A percentile compares a stretch with the other conserved stretches of the same genome.
Evolutionary conservation across 2,888 invertebrate species (phyloP).

Genomic region (Steromphala cineraria): DNA sequence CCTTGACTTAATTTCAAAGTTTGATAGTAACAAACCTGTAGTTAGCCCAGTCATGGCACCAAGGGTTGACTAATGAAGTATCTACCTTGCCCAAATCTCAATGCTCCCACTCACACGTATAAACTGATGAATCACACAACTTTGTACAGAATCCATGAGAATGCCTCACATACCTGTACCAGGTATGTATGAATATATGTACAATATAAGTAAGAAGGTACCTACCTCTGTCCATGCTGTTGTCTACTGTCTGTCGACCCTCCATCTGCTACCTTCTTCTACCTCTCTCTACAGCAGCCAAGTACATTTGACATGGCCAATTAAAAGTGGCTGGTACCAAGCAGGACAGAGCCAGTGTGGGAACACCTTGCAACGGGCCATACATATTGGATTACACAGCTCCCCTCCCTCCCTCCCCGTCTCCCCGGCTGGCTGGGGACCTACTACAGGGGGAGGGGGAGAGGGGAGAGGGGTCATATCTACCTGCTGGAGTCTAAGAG

Average conservation of each 20-base stretch:
- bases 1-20: too few species aligned
- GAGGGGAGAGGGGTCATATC: background rate
- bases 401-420: too few species aligned
- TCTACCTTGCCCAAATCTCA: too few species aligned
- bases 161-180: too few species aligned
- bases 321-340: slow-evolving; percentile 14
- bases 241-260: background rate
- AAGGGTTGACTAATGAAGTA: too few species aligned
- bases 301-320: slow-evolving; percentile 15
- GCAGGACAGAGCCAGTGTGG: background rate
- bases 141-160: too few species aligned
- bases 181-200: too few species aligned
- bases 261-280: background rate
- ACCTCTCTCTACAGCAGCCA: background rate
- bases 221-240: background rate
- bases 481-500: background rate
- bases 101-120: too few species aligned
- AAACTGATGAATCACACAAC: too few species aligned
- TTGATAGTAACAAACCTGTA: too few species aligned
- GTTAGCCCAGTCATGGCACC: too few species aligned
- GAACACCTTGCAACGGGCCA: slow-evolving; percentile 6
- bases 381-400: background rate
- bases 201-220: too few species aligned
- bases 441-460: background rate
- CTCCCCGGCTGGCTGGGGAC: background rate